These are phyloP conservation scores for Laupala kohalensis DNA, from an alignment of 1,140 invertebrate species.

Conservation along the genomic window DNA sequence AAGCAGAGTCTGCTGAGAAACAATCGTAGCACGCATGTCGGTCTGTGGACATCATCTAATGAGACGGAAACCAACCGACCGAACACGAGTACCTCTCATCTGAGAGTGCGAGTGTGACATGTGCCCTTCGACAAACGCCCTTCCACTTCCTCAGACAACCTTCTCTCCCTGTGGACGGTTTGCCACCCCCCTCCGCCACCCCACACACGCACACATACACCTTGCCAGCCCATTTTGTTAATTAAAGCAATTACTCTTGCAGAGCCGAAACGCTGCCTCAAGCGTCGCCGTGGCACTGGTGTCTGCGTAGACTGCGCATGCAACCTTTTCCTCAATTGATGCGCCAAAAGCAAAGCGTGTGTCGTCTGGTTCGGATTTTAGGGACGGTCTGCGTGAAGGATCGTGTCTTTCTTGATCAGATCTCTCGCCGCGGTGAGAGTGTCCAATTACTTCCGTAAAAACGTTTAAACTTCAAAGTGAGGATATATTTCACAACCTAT, in stretches of 20 bases:
- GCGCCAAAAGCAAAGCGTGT: slow-evolving; percentile 14
- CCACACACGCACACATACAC: slow-evolving; percentile 18
- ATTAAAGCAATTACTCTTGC: slow-evolving; percentile 43
- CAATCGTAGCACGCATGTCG: too few relatives aligned
- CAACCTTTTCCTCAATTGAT: slow-evolving; percentile 39
- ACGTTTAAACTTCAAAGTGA: too few relatives aligned
- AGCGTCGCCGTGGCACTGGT: slow-evolving; percentile 40
- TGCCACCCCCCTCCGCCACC: neutral
- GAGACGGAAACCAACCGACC: too few relatives aligned
- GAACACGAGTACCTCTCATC: too few relatives aligned
- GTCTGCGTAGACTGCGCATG: slow-evolving; percentile 24
- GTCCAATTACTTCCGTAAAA: too few relatives aligned
- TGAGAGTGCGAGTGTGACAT: too few relatives aligned
- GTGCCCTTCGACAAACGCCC: neutral
- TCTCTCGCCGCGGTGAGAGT: too few relatives aligned
- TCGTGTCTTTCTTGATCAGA: too few relatives aligned
- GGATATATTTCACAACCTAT: too few relatives aligned
- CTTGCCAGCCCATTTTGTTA: slow-evolving; percentile 32
- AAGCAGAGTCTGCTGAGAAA: too few relatives aligned
- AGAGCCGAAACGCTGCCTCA: slow-evolving; percentile 33
- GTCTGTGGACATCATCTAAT: too few relatives aligned
- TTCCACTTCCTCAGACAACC: neutral
- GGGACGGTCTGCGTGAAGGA: too few relatives aligned
- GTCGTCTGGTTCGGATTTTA: neutral
- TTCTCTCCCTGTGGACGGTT: neutral